Percentiles rank a stretch among this genome's conserved stretches.
Evolutionary conservation across 2,113 vertebrate species (phyloP).

Genomic region (Prunella fulvescens): DNA sequence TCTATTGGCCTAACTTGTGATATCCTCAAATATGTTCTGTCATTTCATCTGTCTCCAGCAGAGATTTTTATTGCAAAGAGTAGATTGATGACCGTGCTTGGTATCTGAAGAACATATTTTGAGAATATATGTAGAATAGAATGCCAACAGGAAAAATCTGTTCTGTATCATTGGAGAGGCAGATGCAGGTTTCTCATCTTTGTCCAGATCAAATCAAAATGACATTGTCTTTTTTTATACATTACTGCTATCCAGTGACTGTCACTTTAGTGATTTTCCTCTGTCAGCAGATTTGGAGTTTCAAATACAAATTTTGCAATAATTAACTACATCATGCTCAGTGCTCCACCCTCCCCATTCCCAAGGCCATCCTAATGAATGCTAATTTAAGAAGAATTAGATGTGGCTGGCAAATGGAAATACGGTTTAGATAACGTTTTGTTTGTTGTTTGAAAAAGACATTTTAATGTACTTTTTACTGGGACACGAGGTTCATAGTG

Average conservation of each 20-base stretch:
- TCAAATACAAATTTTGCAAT: background rate
- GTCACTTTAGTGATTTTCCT: background rate
- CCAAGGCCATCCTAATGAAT: background rate
- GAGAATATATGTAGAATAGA: conserved; percentile 43
- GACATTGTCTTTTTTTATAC: conserved; percentile 35
- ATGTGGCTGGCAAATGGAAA: background rate
- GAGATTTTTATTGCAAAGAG: conserved; percentile 18
- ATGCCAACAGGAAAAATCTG: conserved; percentile 50
- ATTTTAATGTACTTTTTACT: background rate
- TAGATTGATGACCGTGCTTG: background rate
- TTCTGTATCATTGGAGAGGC: conserved; percentile 30
- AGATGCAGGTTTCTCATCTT: conserved; percentile 33
- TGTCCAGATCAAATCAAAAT: conserved; percentile 48
- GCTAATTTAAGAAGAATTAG: background rate
- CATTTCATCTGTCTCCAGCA: conserved; percentile 17
- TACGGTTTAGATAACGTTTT: background rate
- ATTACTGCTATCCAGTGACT: background rate
- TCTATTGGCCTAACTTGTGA: conserved; percentile 45
- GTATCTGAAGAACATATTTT: conserved; percentile 40
- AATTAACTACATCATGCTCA: background rate
- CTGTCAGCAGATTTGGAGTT: conserved; percentile 23
- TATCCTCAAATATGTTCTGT: conserved; percentile 39
- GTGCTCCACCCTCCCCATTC: background rate
- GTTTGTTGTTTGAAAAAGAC: background rate
- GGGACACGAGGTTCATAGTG: background rate